Evolutionary conservation across 2,888 invertebrate species (phyloP).

Genomic region (Philaethria dido): DNA sequence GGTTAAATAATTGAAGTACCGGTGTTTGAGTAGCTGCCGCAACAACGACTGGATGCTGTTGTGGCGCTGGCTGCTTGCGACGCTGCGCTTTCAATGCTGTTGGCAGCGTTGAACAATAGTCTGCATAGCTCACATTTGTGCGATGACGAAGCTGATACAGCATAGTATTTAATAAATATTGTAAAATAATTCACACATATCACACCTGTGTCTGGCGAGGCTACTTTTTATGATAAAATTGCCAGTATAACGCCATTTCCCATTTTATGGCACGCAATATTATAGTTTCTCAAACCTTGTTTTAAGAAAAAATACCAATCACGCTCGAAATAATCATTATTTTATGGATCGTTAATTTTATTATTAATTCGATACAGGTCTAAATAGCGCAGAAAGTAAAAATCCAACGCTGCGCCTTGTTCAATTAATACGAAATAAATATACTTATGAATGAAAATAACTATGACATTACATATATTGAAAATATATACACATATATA

Average conservation of each 20-base stretch:
- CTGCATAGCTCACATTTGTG: constrained; percentile 63
- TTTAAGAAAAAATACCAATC: too few species aligned
- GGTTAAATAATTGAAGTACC: constrained; percentile 18
- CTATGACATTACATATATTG: too few species aligned
- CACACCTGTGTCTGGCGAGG: background rate
- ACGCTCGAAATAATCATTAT: too few species aligned
- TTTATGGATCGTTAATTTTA: too few species aligned
- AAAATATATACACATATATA: background rate
- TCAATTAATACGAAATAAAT: too few species aligned
- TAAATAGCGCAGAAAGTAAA: too few species aligned
- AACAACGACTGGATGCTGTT: constrained; percentile 27
- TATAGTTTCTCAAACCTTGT: too few species aligned
- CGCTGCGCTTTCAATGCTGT: constrained; percentile 71
- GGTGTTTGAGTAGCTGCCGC: constrained; percentile 25
- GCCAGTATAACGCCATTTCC: too few species aligned
- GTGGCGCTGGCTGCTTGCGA: constrained; percentile 61
- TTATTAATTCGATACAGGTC: too few species aligned
- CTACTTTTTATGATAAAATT: too few species aligned
- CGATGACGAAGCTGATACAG: constrained; percentile 57
- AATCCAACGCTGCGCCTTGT: too few species aligned
- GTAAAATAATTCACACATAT: background rate
- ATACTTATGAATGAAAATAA: background rate
- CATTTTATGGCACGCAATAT: too few species aligned
- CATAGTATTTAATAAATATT: constrained; percentile 1
- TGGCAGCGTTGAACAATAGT: constrained; percentile 67